phyloP scores from a whole-genome alignment of 2,797 vertebrate genomes.

The Phoeniculus purpureus region DNA sequence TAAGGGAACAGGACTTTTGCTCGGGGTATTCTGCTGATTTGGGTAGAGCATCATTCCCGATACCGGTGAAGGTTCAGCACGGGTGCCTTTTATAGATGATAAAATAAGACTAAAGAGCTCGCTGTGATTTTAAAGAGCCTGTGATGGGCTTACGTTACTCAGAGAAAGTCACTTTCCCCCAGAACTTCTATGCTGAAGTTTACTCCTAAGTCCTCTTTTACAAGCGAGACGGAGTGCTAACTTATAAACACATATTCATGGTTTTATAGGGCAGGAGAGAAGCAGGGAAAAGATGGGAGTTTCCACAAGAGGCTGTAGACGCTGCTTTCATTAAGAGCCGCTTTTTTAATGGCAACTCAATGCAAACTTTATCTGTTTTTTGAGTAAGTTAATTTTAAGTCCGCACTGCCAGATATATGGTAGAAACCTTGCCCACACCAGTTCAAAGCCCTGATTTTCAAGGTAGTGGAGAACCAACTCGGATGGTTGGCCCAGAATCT shows the following conservation, averaged over 20 bases:
- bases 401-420: not conserved
- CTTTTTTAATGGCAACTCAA: not conserved
- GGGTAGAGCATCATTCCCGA: not conserved
- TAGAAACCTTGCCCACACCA: conserved; percentile 6
- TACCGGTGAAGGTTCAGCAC: not conserved
- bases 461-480: not conserved
- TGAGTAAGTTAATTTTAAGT: conserved; percentile 4
- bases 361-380: not conserved
- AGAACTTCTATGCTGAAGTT: conserved; percentile 28
- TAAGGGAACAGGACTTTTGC: not conserved
- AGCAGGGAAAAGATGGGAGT: not conserved
- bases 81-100: conserved; percentile 3
- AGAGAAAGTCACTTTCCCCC: conserved; percentile 27
- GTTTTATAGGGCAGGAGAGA: conserved; percentile 35
- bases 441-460: not conserved
- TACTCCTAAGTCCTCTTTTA: conserved; percentile 5
- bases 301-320: not conserved
- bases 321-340: not conserved
- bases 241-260: conserved; percentile 18
- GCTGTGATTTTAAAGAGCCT: not conserved
- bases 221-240: not conserved
- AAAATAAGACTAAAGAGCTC: not conserved
- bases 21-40: not conserved
- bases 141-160: not conserved
- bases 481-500: not conserved